Evolutionary conservation across 2,888 invertebrate genomes (phyloP), one percentile per base, ranked within the genome.

Genomic region (Aspidapion aeneum): DNA sequence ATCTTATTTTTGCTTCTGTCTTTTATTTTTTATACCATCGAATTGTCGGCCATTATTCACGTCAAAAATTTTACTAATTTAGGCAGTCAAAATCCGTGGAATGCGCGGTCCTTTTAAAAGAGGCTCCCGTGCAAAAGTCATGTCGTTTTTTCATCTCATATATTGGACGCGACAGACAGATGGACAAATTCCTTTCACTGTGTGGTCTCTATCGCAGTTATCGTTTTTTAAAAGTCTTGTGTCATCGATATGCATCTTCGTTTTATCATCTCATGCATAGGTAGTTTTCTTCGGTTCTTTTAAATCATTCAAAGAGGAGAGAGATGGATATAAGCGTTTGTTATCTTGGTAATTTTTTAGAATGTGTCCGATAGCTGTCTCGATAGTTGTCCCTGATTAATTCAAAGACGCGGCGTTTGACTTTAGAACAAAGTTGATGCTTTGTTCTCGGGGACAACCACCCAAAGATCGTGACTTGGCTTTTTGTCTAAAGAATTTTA

Each of bases 121-220:
- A 35, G 12, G 35, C 35, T 35, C 35, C 35, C 35, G 35, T 35
- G 35, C 35, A 35, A 35, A 35, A 35, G 35, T 35, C 35, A 35
- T 35, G 35, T 35, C 35, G 35, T 35, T 35, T 35, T 35, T 35
- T 35, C 35, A 35, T 35, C 35, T 35, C 35, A 35, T 35, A 35
- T 35, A 35, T 35, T 35, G 35, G 35, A 35, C 35, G 35, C 35
- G 35, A 35, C 35, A 35, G 35, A 35, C 35, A 35, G 35, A 35
- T 35, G 35, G 35, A 35, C 35, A 35, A 35, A 35, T 35, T 35
- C 35, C 35, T 35, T 35, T 35, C 35, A 35, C 35, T 52, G 52
- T 52, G 52, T 52, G 52, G 52, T 52, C 52, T 19, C 52, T 52
- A 52, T 52, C 52, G 52, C 17, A 7, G 19, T 52, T 19, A 52